These are phyloP conservation scores for Tryphoninae sp. DNA, from an alignment of 2,888 invertebrate species.

Conservation along the genomic window DNA sequence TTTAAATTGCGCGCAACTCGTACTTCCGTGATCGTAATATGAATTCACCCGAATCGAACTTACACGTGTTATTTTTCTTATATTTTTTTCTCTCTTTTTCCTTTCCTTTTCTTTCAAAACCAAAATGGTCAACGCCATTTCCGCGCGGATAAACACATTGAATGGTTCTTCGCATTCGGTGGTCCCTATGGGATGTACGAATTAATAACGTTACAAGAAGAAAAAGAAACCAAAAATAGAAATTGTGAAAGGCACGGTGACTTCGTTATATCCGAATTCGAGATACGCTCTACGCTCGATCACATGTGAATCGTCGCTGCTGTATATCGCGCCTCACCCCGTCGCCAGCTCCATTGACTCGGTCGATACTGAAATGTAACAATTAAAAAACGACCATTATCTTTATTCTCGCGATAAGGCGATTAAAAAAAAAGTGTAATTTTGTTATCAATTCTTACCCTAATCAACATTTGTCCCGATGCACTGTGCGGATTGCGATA, in stretches of 20 bases:
- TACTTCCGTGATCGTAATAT: constrained; percentile 4
- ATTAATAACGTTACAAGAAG: constrained; percentile 26
- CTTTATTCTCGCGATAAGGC: constrained; percentile 26
- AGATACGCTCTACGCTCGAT: constrained; percentile 69
- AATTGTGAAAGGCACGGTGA: constrained; percentile 34
- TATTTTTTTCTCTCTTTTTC: not conserved
- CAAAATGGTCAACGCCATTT: constrained; percentile 33
- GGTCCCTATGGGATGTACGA: constrained; percentile 35
- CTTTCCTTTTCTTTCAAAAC: not conserved
- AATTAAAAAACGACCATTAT: constrained; percentile 49
- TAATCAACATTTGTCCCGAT: constrained; percentile 97
- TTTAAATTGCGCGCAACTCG: not conserved
- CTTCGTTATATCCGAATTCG: constrained; percentile 52
- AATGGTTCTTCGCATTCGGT: constrained; percentile 12
- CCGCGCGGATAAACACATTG: constrained; percentile 43
- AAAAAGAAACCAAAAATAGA: constrained; percentile 23
- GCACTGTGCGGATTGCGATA: constrained; percentile 97
- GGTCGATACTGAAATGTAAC: constrained; percentile 92
- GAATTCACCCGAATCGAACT: constrained; percentile 33
- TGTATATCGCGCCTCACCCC: constrained; percentile 96
- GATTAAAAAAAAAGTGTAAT: constrained; percentile 5
- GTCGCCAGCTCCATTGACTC: constrained; percentile 95
- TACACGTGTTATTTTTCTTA: constrained; percentile 5
- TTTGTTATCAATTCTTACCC: constrained; percentile 84
- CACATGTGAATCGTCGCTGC: constrained; percentile 98